These are phyloP conservation scores for Crotalus tigris DNA, from an alignment of 2,113 vertebrate genomes.

Conservation along the genomic window DNA sequence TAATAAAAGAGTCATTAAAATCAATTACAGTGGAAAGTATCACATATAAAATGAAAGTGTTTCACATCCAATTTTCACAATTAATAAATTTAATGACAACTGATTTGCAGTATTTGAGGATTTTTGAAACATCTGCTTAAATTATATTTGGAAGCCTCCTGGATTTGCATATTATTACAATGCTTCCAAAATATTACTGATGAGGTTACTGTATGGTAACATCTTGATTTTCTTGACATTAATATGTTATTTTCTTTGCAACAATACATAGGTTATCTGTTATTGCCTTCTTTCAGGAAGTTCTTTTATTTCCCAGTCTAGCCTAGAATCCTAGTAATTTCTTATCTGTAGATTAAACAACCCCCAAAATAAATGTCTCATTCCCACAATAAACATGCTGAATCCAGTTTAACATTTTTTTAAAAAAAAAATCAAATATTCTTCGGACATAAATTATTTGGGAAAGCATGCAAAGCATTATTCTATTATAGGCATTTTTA, in stretches of 20 bases:
- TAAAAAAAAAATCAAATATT: neutral
- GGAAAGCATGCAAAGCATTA: neutral
- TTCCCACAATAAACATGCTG: neutral
- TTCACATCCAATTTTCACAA: neutral
- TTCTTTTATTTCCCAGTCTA: neutral
- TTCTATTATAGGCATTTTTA: neutral
- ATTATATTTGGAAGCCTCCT: neutral
- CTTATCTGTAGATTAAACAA: neutral
- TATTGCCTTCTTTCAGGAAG: neutral
- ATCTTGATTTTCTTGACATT: neutral
- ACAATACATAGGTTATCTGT: neutral
- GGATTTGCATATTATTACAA: neutral
- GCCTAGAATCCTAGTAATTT: neutral
- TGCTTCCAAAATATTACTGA: neutral
- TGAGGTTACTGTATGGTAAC: neutral
- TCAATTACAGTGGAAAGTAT: neutral
- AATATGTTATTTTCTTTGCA: neutral
- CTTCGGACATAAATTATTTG: neutral
- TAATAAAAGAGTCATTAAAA: neutral
- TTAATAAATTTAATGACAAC: neutral
- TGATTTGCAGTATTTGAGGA: neutral
- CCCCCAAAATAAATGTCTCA: neutral
- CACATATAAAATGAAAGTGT: neutral
- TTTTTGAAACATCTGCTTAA: neutral
- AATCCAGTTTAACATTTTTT: neutral